Evolutionary conservation across 2,797 vertebrate genomes (phyloP).

Genomic region (Amblyraja radiata): DNA sequence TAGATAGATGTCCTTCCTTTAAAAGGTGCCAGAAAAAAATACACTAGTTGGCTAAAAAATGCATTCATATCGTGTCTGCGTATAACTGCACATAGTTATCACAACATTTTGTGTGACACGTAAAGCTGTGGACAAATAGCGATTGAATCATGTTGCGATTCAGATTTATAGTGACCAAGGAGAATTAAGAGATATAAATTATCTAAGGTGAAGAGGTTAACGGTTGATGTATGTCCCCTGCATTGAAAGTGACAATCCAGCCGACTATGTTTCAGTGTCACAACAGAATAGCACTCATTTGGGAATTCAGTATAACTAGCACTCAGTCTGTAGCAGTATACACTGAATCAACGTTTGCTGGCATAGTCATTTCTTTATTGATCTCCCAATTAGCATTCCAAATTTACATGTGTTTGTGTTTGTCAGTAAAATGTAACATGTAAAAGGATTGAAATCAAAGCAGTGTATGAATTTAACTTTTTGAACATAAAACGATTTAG

Average conservation of each 20-base stretch:
- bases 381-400: conserved; percentile 22
- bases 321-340: not conserved
- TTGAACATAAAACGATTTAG: not conserved
- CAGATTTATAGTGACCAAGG: conserved; percentile 4
- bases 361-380: conserved; percentile 18
- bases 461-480: not conserved
- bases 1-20: not conserved
- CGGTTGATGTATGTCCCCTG: conserved; percentile 1
- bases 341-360: conserved; percentile 6
- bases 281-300: conserved; percentile 14
- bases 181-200: not conserved
- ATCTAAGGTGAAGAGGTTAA: conserved; percentile 22
- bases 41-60: not conserved
- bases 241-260: not conserved
- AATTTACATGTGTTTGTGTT: not conserved
- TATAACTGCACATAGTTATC: not conserved
- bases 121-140: not conserved
- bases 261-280: not conserved
- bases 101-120: not conserved
- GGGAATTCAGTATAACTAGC: not conserved
- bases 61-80: not conserved
- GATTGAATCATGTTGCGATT: conserved; percentile 6
- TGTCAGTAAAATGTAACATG: not conserved
- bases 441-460: not conserved
- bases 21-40: not conserved